A percentile compares a stretch with the other conserved stretches of the same genome.
phyloP scores from a whole-genome alignment of 2,797 vertebrate species.

The Mus minutoides region DNA sequence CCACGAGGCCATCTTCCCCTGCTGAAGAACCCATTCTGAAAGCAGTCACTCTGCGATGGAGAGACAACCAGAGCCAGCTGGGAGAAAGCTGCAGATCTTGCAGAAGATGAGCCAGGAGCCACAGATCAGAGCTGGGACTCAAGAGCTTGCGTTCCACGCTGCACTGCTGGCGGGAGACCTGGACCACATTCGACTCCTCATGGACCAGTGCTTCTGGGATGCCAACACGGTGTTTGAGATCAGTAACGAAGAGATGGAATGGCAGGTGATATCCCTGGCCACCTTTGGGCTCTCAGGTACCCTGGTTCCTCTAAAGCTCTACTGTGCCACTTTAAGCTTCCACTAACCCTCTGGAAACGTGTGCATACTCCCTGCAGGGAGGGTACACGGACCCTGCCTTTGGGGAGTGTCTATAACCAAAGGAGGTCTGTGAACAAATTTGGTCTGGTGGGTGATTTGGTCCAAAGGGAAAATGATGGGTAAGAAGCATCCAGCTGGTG shows the following conservation, averaged over 20 bases:
- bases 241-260: conserved; percentile 85
- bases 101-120: conserved; percentile 70
- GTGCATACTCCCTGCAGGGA: rapidly evolving
- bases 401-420: rapidly evolving
- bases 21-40: conserved; percentile 41
- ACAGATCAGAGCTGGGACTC: not conserved
- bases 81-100: conserved; percentile 76
- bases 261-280: conserved; percentile 84
- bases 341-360: rapidly evolving
- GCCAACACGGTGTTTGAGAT: conserved; percentile 87
- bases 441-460: rapidly evolving
- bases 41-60: conserved; percentile 71
- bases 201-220: conserved; percentile 83
- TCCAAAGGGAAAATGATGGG: not conserved
- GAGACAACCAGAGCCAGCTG: conserved; percentile 59
- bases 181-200: conserved; percentile 80
- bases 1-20: conserved; percentile 26
- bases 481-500: rapidly evolving
- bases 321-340: not conserved
- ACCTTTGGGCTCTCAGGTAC: conserved; percentile 89
- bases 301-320: not conserved
- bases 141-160: conserved; percentile 75
- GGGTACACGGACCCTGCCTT: rapidly evolving
- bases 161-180: conserved; percentile 85
- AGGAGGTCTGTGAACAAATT: not conserved